phyloP scores from a whole-genome alignment of 2,888 invertebrate species.

The Nyleta sp. region DNA sequence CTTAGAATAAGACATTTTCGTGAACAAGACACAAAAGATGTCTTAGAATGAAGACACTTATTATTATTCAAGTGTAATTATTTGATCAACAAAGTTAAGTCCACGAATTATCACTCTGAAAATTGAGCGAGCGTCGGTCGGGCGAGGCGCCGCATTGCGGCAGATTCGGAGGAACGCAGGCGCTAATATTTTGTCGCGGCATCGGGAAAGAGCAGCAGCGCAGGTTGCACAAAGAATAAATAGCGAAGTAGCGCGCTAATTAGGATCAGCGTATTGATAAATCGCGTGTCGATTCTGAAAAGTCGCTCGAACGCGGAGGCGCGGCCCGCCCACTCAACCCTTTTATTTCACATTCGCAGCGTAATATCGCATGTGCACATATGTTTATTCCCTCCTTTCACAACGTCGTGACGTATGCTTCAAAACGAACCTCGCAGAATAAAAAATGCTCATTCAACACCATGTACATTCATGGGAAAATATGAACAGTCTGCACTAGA shows the following conservation, averaged over 20 bases:
- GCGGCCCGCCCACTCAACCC: slow-evolving; percentile 73
- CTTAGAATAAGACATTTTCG: too few species aligned
- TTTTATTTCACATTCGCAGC: slow-evolving; percentile 36
- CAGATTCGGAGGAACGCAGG: slow-evolving; percentile 45
- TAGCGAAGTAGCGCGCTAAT: slow-evolving; percentile 71
- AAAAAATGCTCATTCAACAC: too few species aligned
- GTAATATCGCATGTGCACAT: slow-evolving; percentile 5
- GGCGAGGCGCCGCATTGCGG: slow-evolving; percentile 63
- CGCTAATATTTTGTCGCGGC: slow-evolving; percentile 44
- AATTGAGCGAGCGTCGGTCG: slow-evolving; percentile 48
- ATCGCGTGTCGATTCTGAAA: slow-evolving; percentile 76
- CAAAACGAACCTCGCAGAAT: too few species aligned
- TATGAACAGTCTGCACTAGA: too few species aligned
- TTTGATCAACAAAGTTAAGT: too few species aligned
- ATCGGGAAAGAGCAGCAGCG: slow-evolving; percentile 30
- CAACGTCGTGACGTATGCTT: too few species aligned
- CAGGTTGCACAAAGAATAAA: slow-evolving; percentile 48
- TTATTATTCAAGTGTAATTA: too few species aligned
- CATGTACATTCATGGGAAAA: too few species aligned
- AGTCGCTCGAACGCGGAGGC: slow-evolving; percentile 73
- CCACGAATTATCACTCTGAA: not conserved
- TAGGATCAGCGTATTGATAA: slow-evolving; percentile 75
- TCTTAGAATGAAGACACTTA: too few species aligned
- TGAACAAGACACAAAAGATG: too few species aligned
- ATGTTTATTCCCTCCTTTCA: too few species aligned